Percentiles rank a stretch among this genome's conserved stretches.
These are phyloP conservation scores for Oncorhynchus masou DNA, from an alignment of 2,113 vertebrate species.

Conservation along the genomic window DNA sequence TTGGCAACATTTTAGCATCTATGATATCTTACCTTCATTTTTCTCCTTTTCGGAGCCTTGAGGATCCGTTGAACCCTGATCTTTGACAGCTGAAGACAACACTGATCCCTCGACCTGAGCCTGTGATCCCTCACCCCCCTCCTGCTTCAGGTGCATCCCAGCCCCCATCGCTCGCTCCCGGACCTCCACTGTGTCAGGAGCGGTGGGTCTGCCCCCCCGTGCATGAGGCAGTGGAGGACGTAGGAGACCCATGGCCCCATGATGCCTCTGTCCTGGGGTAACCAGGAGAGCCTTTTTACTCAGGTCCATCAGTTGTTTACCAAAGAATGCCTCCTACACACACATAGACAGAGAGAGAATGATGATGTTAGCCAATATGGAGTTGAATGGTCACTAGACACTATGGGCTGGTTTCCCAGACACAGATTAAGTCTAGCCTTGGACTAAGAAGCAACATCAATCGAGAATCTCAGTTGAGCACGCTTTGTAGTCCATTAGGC, in stretches of 20 bases:
- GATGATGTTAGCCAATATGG: neutral
- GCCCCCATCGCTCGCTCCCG: conserved; percentile 47
- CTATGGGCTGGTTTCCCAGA: too few species aligned
- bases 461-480: too few species aligned
- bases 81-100: conserved; percentile 64
- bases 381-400: neutral
- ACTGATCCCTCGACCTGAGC: conserved; percentile 67
- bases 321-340: conserved; percentile 94
- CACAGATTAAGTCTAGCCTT: too few species aligned
- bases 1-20: too few species aligned
- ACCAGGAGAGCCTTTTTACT: conserved; percentile 89
- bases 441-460: too few species aligned
- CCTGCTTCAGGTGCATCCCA: conserved; percentile 64
- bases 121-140: conserved; percentile 51
- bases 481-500: too few species aligned
- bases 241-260: conserved; percentile 28
- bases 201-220: conserved; percentile 47
- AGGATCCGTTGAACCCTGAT: conserved; percentile 77
- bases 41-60: conserved; percentile 82
- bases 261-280: conserved; percentile 68
- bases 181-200: conserved; percentile 61
- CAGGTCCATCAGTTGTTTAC: conserved; percentile 91
- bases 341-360: conserved; percentile 13
- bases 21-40: conserved; percentile 77
- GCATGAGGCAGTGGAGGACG: conserved; percentile 54